A percentile compares a stretch with the other conserved stretches of the same genome.
Conservation (phyloP, 92 coral and sea anemone genomes). For the Actinernus sp. region DNA sequence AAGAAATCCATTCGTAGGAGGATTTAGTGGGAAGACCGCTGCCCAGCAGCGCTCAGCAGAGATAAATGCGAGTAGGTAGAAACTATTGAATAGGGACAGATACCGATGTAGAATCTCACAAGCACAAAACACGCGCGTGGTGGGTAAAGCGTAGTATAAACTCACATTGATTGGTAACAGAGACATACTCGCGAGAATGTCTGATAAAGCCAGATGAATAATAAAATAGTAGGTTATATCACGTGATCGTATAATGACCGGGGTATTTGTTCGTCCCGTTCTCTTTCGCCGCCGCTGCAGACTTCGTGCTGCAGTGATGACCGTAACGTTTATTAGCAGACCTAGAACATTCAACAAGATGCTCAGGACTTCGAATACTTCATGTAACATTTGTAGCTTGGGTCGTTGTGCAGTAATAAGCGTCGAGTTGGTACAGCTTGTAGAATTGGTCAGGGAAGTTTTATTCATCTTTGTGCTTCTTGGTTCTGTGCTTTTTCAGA, state of each 20-base stretch:
- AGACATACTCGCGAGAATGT: background rate
- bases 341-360: background rate
- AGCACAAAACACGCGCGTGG: background rate
- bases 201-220: background rate
- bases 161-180: constrained; percentile 1
- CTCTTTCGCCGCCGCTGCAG: background rate
- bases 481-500: too few species aligned
- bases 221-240: background rate
- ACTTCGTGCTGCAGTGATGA: background rate
- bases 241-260: background rate
- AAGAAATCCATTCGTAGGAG: background rate
- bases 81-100: constrained; percentile 8
- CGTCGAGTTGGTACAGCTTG: background rate
- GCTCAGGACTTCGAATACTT: background rate
- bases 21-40: constrained; percentile 23
- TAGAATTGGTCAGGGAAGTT: too few species aligned
- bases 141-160: background rate
- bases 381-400: background rate
- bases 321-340: background rate
- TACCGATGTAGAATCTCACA: background rate
- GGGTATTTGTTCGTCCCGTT: background rate
- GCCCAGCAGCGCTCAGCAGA: constrained; percentile 36
- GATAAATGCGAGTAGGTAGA: constrained; percentile 21
- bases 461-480: too few species aligned
- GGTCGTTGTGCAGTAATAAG: background rate